Base-by-base conservation (phyloP, 2,888 invertebrate species). In the Smittia aterrima region DNA sequence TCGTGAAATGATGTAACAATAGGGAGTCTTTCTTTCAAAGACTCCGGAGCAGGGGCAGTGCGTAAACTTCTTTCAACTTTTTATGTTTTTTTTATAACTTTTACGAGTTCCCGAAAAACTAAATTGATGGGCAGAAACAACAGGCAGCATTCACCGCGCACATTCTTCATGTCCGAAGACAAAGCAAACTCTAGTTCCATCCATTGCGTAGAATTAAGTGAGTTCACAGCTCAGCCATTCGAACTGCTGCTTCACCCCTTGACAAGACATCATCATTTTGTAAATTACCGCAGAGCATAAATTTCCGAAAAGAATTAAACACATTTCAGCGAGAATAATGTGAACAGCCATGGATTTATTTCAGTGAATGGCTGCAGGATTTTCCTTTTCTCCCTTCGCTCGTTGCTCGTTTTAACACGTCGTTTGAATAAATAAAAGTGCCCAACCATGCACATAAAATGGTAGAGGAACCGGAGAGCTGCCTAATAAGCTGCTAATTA, bases 1-100 rank as follows among this genome's bases (percentile, higher is more conserved):
- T 53, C 62, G 40, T 72, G 62, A 72, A 72, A 72, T 72, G 58
- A 72, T 32, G 20, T 72, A 72, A 72, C 72, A 72, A 72, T 72
- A 24, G 72, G 72, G 72, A 40, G 72, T 72, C 72, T 58, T 64
- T 64, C 64, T 64, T 27, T 47, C 4, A 16, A 47, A 16, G 16
- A 47, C 3, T 9, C 25, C 6, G 27, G 20, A 66, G 38, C 38
- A 66, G 66, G 20, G 38, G 66, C 66, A 66, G 1, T 66, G 40
- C 25, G 62, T 38, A 66, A 66, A 27, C 16, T 38, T 66, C 58
- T 58, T 58, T 58, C n/a, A 58, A 58, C 20, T 58, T 58, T n/a
- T 58, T 16, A 16, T 47, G n/a, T 47, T 6, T n/a, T 38, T 38
- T 47, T 32, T 32, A 32, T 32, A 32, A 9, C 32, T 32, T 47